These are phyloP conservation scores for Triops longicaudatus DNA, from an alignment of 1,140 invertebrate species.

Conservation along the genomic window DNA sequence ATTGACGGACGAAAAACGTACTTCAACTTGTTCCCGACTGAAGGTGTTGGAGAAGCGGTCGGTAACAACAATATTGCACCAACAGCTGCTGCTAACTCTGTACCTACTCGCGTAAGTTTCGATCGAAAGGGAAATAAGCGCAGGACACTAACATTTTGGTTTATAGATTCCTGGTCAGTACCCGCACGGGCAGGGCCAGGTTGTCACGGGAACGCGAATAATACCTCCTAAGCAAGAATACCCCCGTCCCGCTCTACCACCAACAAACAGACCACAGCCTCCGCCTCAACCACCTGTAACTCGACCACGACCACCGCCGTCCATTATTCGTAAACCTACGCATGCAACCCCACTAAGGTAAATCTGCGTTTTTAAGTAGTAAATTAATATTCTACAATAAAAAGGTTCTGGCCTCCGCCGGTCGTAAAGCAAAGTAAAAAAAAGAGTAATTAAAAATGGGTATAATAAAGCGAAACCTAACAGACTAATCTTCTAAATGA, in stretches of 20 bases:
- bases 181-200: slow-evolving; percentile 1
- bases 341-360: slow-evolving; percentile 29
- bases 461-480: too few relatives aligned
- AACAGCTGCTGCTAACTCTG: slow-evolving; percentile 21
- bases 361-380: slow-evolving; percentile 19
- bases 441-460: too few relatives aligned
- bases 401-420: too few relatives aligned
- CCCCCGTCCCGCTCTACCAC: background rate
- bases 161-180: background rate
- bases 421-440: too few relatives aligned
- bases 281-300: slow-evolving; percentile 20
- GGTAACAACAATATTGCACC: slow-evolving; percentile 31
- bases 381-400: slow-evolving; percentile 17
- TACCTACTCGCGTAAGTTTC: slow-evolving; percentile 22
- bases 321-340: slow-evolving; percentile 29
- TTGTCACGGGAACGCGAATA: slow-evolving; percentile 5
- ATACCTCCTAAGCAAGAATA: background rate
- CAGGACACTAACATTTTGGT: background rate
- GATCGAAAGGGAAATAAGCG: background rate
- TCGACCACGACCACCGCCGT: slow-evolving; percentile 23
- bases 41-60: slow-evolving; percentile 34
- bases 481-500: too few relatives aligned
- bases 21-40: slow-evolving; percentile 61
- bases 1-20: slow-evolving; percentile 84
- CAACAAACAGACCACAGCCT: slow-evolving; percentile 5